A percentile compares a stretch with the other conserved stretches of the same genome.
Conservation (phyloP, 2,888 invertebrate genomes). For the Drosophila setosimentum region DNA sequence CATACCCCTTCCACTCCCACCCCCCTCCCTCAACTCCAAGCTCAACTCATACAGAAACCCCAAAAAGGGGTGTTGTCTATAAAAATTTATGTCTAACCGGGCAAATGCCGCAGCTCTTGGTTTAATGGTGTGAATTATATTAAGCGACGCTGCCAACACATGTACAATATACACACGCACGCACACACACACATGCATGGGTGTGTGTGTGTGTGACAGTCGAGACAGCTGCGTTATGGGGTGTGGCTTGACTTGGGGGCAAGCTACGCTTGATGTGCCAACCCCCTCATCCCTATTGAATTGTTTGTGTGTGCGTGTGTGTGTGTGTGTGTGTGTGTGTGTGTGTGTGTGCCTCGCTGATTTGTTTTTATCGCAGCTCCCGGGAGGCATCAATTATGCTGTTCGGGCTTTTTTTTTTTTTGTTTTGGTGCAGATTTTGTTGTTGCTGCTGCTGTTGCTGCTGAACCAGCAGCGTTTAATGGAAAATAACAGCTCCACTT, state of each 20-base stretch:
- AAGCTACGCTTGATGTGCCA: slow-evolving; percentile 35
- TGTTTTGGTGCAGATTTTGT: slow-evolving; percentile 3
- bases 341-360: slow-evolving; percentile 66
- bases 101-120: slow-evolving; percentile 75
- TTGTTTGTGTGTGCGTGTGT: slow-evolving; percentile 41
- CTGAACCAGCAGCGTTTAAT: slow-evolving; percentile 54
- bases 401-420: slow-evolving; percentile 31
- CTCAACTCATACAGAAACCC: not conserved
- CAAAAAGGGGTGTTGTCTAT: slow-evolving; percentile 74
- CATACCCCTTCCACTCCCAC: not conserved
- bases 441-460: slow-evolving; percentile 27
- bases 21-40: not conserved
- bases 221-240: slow-evolving; percentile 56
- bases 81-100: slow-evolving; percentile 77
- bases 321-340: slow-evolving; percentile 6
- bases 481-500: slow-evolving; percentile 60
- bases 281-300: slow-evolving; percentile 20
- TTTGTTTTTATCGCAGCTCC: slow-evolving; percentile 79
- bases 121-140: slow-evolving; percentile 82
- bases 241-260: slow-evolving; percentile 26
- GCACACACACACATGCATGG: slow-evolving; percentile 6
- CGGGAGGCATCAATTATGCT: slow-evolving; percentile 79
- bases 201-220: slow-evolving; percentile 22
- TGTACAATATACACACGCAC: slow-evolving; percentile 35
- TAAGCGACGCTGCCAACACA: slow-evolving; percentile 59